Conservation (phyloP, 2,888 invertebrate species). For the Poecilobothrus nobilitatus region DNA sequence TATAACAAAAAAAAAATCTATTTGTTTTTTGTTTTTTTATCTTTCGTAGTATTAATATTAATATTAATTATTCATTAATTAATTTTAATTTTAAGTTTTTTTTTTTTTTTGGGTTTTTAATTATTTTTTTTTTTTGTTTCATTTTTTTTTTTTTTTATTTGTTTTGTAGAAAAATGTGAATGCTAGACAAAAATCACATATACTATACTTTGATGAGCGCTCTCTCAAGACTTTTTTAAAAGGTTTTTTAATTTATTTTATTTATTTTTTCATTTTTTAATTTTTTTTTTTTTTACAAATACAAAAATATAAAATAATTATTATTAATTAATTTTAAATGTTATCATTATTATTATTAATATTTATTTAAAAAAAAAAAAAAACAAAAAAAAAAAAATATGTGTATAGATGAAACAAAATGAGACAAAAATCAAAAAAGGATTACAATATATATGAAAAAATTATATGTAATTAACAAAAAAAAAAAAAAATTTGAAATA, state of each 20-base stretch:
- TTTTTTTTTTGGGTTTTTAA: neutral
- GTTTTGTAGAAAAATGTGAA: constrained; percentile 6
- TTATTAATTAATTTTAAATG: neutral
- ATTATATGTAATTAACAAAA: too few relatives aligned
- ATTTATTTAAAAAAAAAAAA: too few relatives aligned
- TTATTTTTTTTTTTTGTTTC: neutral
- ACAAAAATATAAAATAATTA: neutral
- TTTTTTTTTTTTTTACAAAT: neutral
- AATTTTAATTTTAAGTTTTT: neutral
- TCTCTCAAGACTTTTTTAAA: neutral
- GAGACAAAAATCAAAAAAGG: too few relatives aligned
- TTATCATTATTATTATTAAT: neutral
- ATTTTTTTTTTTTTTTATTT: neutral
- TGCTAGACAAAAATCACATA: constrained; percentile 6
- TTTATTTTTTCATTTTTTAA: too few relatives aligned
- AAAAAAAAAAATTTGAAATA: too few relatives aligned
- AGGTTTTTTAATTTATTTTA: neutral
- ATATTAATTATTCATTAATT: too few relatives aligned
- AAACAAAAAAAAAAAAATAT: too few relatives aligned
- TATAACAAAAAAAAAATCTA: neutral
- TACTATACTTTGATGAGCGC: constrained; percentile 6
- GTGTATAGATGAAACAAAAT: too few relatives aligned
- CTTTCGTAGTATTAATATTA: neutral
- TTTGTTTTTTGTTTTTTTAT: neutral
- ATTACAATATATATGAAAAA: too few relatives aligned